These are phyloP conservation scores for Xiphorhynchus elegans DNA, from an alignment of 2,113 vertebrate genomes.

Conservation along the genomic window DNA sequence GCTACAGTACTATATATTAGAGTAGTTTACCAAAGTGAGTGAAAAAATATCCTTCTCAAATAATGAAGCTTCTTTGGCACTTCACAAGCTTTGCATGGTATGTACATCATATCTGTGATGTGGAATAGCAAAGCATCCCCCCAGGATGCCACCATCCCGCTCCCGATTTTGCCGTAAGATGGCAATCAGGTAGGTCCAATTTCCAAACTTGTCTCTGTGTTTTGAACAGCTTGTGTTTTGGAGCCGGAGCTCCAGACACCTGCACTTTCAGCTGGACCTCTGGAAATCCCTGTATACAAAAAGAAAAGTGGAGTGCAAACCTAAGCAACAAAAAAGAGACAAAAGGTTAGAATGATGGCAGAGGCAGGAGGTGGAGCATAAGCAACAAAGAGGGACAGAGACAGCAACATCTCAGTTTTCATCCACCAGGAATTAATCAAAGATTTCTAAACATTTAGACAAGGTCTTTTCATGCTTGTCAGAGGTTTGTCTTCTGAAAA, in stretches of 20 bases:
- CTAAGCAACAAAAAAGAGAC: background rate
- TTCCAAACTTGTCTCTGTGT: background rate
- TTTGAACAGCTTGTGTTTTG: background rate
- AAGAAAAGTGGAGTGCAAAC: background rate
- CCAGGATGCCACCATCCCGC: background rate
- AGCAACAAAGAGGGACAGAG: background rate
- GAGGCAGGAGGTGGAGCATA: background rate
- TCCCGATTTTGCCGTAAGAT: background rate
- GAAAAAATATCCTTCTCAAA: background rate
- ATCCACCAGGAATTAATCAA: background rate
- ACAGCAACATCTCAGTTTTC: background rate
- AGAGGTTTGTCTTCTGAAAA: slow-evolving; percentile 13
- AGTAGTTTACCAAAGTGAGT: background rate
- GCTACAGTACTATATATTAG: background rate
- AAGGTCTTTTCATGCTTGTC: slow-evolving; percentile 41
- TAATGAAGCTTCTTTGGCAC: background rate
- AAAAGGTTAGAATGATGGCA: background rate
- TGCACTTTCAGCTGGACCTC: background rate
- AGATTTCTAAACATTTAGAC: slow-evolving; percentile 34
- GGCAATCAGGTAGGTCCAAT: background rate
- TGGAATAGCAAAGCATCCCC: background rate
- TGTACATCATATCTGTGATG: fast-evolving
- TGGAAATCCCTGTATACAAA: background rate
- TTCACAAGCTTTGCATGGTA: background rate
- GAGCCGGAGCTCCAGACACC: background rate